Evolutionary conservation across 1,140 invertebrate species (phyloP).

Genomic region (Brachionus angularis): DNA sequence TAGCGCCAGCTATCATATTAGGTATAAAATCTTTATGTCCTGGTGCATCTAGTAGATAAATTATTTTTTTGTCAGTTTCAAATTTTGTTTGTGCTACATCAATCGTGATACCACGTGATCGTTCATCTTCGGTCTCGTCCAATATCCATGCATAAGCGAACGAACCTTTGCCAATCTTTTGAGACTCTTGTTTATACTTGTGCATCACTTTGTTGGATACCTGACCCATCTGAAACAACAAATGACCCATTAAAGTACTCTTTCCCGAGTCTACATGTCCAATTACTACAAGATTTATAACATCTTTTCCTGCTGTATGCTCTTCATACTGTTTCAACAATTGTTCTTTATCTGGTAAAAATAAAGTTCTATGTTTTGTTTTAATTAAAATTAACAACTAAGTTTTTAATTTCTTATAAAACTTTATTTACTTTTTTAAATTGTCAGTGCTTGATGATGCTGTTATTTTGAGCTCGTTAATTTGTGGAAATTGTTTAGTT

Average conservation of each 20-base stretch:
- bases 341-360: slow-evolving; percentile 1
- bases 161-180: slow-evolving; percentile 93
- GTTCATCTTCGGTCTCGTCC: slow-evolving; percentile 97
- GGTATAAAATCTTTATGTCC: slow-evolving; percentile 97
- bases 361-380: background rate
- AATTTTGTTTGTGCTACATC: slow-evolving; percentile 89
- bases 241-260: slow-evolving; percentile 91
- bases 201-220: slow-evolving; percentile 86
- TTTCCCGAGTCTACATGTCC: slow-evolving; percentile 64
- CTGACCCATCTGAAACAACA: slow-evolving; percentile 79
- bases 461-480: no score
- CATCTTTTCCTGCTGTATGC: slow-evolving; percentile 67
- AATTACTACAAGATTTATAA: slow-evolving; percentile 88
- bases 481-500: no score
- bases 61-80: slow-evolving; percentile 69
- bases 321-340: slow-evolving; percentile 37
- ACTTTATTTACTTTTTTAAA: no score
- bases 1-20: slow-evolving; percentile 92
- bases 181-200: slow-evolving; percentile 95
- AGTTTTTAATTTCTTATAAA: no score
- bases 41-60: slow-evolving; percentile 84
- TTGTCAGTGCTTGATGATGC: no score
- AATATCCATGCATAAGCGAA: slow-evolving; percentile 98
- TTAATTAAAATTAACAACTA: no score
- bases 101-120: slow-evolving; percentile 87